Base-by-base conservation (phyloP, 2,888 invertebrate species). In the Cerastoderma edule region DNA sequence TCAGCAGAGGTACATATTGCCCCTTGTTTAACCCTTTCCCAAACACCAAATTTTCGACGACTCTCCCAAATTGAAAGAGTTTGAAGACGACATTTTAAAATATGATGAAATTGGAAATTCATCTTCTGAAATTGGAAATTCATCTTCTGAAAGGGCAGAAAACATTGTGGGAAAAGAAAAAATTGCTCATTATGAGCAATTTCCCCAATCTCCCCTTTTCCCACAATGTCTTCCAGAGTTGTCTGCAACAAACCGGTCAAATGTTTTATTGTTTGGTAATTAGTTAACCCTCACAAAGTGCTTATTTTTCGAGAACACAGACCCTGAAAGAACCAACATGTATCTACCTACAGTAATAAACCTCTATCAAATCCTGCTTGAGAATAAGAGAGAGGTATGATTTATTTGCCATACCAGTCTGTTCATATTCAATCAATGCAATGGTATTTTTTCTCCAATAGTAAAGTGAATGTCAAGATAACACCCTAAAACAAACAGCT, bases 91-190 rank as follows among this genome's bases (percentile, higher is more conserved):
- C 39, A 39, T 39, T 16, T 8, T 39, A 8, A 39, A 8, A 8
- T 10, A 10, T 39, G 16, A 10, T 39, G 16, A 39, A 10, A 39
- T 39, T 16, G 16, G 8, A 39, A 39, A 8, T 39, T 10, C 39
- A 16, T n/a, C n/a, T n/a, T n/a, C n/a, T n/a, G n/a, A n/a, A n/a
- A n/a, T n/a, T n/a, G 16, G 16, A 8, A 39, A 39, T 10, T 8
- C 16, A 8, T 16, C 8, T 39, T 39, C 22, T 16, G 6, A 50
- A 50, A 50, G n/a, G n/a, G 50, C 22, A 13, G 50, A 50, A 50
- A 50, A 50, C n/a, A 50, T 50, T 50, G 50, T 50, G 50, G n/a
- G 10, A 50, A 50, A 50, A 50, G 50, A 22, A 50, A 22, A 50
- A 50, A 50, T 13, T 50, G 50, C 50, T 50, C 10, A 22, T 50